Evolutionary conservation across 2,888 invertebrate genomes (phyloP).

Genomic region (Aleiodes testaceus): DNA sequence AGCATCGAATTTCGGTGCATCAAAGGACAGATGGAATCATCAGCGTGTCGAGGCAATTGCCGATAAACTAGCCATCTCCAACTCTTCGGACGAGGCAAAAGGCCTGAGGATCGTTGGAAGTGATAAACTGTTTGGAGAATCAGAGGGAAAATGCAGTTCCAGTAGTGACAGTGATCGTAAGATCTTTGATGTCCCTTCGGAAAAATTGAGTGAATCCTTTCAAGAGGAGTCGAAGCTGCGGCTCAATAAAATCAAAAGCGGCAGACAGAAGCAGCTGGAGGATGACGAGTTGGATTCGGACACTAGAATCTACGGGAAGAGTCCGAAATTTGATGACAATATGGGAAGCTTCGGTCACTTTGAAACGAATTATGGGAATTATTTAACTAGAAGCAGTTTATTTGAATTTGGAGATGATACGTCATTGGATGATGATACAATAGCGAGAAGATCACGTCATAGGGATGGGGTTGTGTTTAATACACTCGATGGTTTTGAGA

Average conservation of each 20-base stretch:
- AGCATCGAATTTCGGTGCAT: constrained; percentile 45
- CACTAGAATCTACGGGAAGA: constrained; percentile 68
- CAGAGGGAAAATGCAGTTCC: constrained; percentile 61
- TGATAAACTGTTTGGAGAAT: constrained; percentile 43
- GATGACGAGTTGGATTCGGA: constrained; percentile 67
- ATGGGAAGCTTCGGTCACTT: constrained; percentile 55
- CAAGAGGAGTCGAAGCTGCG: constrained; percentile 55
- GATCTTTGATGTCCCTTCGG: constrained; percentile 60
- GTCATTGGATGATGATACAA: constrained; percentile 57
- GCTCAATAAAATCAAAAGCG: constrained; percentile 62
- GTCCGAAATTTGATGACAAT: constrained; percentile 70
- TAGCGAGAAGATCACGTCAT: constrained; percentile 29
- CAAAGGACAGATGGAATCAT: constrained; percentile 53
- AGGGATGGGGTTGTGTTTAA: constrained; percentile 68
- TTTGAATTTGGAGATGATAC: constrained; percentile 59
- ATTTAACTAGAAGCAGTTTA: constrained; percentile 49
- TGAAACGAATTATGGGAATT: constrained; percentile 49
- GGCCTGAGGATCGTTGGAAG: constrained; percentile 57
- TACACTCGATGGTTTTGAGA: constrained; percentile 67
- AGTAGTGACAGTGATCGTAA: constrained; percentile 66
- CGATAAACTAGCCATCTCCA: constrained; percentile 55
- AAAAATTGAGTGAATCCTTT: constrained; percentile 60
- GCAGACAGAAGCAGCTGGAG: constrained; percentile 66
- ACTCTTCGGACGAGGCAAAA: constrained; percentile 63
- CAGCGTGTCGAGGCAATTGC: constrained; percentile 46